phyloP scores from a whole-genome alignment of 2,888 invertebrate species.

The Phrixothrix hirtus region DNA sequence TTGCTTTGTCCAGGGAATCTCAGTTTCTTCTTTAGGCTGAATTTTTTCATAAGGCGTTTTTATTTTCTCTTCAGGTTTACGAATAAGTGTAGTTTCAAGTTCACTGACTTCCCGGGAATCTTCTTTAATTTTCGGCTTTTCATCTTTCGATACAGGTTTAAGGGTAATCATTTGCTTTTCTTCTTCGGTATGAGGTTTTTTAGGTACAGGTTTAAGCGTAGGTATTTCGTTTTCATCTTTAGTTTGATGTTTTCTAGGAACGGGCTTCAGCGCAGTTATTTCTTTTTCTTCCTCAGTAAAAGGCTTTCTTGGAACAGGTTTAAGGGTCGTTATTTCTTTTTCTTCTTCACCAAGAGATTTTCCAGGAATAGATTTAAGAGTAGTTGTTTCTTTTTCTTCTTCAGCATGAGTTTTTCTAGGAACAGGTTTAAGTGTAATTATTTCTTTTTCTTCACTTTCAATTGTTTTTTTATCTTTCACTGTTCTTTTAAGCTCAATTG shows the following conservation, averaged over 20 bases:
- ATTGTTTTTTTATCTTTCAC: conserved; percentile 49
- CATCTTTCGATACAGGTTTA: conserved; percentile 56
- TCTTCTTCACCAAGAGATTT: no score
- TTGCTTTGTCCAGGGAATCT: conserved; percentile 64
- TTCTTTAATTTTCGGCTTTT: no score
- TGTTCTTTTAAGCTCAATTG: conserved; percentile 57
- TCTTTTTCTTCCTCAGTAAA: conserved; percentile 47
- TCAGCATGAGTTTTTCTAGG: conserved; percentile 22
- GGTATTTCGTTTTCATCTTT: no score
- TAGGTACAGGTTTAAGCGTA: no score
- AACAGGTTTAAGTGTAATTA: conserved; percentile 35
- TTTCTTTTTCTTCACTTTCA: conserved; percentile 48
- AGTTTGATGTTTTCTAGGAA: no score
- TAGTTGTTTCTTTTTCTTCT: conserved; percentile 36
- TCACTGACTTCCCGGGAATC: no score
- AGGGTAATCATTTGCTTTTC: conserved; percentile 58
- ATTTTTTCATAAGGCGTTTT: conserved; percentile 40
- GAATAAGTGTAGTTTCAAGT: no score
- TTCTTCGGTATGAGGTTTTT: no score
- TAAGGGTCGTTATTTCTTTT: no score
- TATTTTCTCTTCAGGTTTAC: conserved; percentile 18
- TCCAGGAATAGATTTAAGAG: no score
- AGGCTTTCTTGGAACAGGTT: conserved; percentile 54
- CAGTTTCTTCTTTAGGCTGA: conserved; percentile 21
- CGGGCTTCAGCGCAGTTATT: conserved; percentile 19